Percentiles rank a stretch among this genome's conserved stretches.
Evolutionary conservation across 2,888 invertebrate species (phyloP).

Genomic region (Plebejus argus): DNA sequence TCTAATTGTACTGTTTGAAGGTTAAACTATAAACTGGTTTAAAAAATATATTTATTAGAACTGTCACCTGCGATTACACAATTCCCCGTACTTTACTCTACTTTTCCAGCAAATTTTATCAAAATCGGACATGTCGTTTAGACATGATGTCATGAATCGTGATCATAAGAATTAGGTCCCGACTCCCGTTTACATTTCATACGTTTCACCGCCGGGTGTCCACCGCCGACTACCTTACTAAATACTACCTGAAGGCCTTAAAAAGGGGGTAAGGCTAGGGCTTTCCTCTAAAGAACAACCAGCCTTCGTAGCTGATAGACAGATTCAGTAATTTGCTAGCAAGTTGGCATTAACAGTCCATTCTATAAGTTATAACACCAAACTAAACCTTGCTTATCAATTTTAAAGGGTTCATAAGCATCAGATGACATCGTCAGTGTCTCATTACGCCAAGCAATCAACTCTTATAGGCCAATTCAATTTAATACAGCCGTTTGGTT

Average conservation of each 20-base stretch:
- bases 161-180: too few relatives aligned
- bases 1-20: constrained; percentile 39
- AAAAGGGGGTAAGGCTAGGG: too few relatives aligned
- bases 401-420: not conserved
- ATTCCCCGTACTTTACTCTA: not conserved
- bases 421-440: not conserved
- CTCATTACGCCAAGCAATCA: not conserved
- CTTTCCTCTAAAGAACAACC: too few relatives aligned
- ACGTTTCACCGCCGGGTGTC: too few relatives aligned
- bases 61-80: not conserved
- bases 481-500: constrained; percentile 32
- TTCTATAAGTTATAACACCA: not conserved
- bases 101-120: not conserved
- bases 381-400: not conserved
- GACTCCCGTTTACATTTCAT: too few relatives aligned
- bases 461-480: constrained; percentile 16
- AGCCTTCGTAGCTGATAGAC: too few relatives aligned
- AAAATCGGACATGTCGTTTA: not conserved
- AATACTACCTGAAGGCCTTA: too few relatives aligned
- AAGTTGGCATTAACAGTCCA: too few relatives aligned
- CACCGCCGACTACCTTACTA: too few relatives aligned
- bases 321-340: too few relatives aligned
- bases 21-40: not conserved
- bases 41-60: not conserved
- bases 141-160: too few relatives aligned